Percentiles rank a stretch among this genome's conserved stretches.
Conservation (phyloP, 2,113 vertebrate species). For the Microcebus ravelobensis region DNA sequence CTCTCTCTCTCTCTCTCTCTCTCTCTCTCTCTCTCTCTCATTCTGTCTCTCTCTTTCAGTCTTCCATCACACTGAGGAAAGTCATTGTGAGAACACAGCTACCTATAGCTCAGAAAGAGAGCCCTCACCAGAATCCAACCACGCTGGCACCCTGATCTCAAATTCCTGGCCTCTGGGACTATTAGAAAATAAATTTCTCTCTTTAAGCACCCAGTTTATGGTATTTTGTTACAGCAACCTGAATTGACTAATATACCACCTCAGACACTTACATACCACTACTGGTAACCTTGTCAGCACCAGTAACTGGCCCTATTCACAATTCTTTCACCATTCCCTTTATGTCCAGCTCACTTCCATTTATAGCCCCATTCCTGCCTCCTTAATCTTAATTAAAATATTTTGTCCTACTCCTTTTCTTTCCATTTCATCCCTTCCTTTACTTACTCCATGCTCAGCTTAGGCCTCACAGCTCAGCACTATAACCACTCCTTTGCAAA, state of each 20-base stretch:
- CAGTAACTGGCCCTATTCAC: not conserved
- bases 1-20: not conserved
- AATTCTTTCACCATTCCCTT: not conserved
- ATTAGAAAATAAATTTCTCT: not conserved
- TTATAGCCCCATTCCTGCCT: not conserved
- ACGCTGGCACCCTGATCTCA: not conserved
- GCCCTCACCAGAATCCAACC: not conserved
- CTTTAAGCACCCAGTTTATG: not conserved
- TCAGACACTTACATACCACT: no score
- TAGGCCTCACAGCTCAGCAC: not conserved
- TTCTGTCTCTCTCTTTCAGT: not conserved
- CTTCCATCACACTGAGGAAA: not conserved
- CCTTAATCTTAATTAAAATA: not conserved
- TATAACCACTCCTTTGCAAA: not conserved
- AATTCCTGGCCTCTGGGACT: not conserved
- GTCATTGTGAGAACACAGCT: not conserved
- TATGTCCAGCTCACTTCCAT: not conserved
- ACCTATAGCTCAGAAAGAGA: not conserved
- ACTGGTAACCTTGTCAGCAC: not conserved
- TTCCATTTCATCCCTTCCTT: not conserved
- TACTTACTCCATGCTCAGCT: not conserved
- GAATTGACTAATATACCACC: not conserved
- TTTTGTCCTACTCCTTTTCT: not conserved
- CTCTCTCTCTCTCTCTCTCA: not conserved
- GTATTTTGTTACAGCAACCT: not conserved